Conservation (phyloP, 2,888 invertebrate species). For the Erannis defoliaria region DNA sequence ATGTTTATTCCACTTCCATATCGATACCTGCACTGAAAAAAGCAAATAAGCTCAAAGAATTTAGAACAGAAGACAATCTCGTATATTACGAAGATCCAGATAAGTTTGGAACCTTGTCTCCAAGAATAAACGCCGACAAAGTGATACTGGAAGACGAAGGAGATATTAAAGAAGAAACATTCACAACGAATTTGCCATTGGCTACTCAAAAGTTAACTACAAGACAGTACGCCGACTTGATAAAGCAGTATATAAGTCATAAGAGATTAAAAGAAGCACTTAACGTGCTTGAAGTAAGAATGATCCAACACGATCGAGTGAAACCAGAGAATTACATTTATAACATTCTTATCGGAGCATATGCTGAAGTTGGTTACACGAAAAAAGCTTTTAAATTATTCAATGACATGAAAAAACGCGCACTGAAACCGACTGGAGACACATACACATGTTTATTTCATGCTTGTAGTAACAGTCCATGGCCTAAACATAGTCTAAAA, state of each 20-base stretch:
- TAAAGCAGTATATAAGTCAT: constrained; percentile 88
- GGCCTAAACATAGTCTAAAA: constrained; percentile 88
- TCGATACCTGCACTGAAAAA: constrained; percentile 48
- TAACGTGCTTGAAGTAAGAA: constrained; percentile 91
- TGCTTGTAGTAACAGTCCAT: constrained; percentile 94
- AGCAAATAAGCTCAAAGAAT: constrained; percentile 55
- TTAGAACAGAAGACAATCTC: constrained; percentile 68
- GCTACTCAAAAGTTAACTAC: constrained; percentile 83
- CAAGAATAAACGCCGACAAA: constrained; percentile 50
- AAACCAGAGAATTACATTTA: constrained; percentile 93
- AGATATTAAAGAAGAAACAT: constrained; percentile 88
- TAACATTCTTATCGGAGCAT: constrained; percentile 93
- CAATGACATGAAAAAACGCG: constrained; percentile 93
- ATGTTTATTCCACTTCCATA: constrained; percentile 51
- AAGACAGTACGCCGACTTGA: constrained; percentile 90
- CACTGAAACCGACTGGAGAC: constrained; percentile 88
- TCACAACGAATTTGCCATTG: constrained; percentile 81
- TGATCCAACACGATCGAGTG: constrained; percentile 92
- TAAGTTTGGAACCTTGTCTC: constrained; percentile 83
- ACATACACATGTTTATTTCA: constrained; percentile 95
- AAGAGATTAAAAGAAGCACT: constrained; percentile 92
- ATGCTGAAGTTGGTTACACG: constrained; percentile 94
- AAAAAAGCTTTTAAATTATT: constrained; percentile 94
- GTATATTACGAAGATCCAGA: constrained; percentile 83
- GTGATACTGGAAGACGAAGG: constrained; percentile 79